Evolutionary conservation across 2,888 invertebrate species (phyloP).

Genomic region (Caenorhabditis panamensis): DNA sequence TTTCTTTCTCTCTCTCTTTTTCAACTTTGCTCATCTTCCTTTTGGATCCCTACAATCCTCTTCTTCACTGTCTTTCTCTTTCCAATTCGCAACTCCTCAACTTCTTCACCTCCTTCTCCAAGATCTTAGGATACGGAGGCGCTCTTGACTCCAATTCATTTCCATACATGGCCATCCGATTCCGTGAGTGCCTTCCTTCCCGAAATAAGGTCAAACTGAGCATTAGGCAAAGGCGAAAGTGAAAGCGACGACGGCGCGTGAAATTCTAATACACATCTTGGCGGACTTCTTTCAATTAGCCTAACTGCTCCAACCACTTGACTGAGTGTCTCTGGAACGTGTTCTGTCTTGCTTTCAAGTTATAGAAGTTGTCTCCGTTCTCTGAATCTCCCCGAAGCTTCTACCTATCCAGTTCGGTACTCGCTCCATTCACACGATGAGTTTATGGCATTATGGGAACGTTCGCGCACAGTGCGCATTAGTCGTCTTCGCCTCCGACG

Average conservation of each 20-base stretch:
- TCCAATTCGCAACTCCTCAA: conserved; percentile 35
- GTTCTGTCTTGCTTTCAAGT: not conserved
- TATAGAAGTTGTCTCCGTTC: not conserved
- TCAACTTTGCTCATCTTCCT: conserved; percentile 10
- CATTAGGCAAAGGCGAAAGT: conserved; percentile 13
- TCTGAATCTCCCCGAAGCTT: conserved; percentile 4
- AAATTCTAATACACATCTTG: not conserved
- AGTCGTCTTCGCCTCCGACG: conserved; percentile 48
- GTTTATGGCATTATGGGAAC: conserved; percentile 49
- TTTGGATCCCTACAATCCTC: conserved; percentile 2
- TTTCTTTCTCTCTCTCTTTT: not conserved
- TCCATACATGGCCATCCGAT: conserved; percentile 9
- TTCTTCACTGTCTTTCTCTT: conserved; percentile 24
- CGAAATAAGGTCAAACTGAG: conserved; percentile 45
- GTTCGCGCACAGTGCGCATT: conserved; percentile 53
- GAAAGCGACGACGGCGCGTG: not conserved
- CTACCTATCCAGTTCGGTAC: conserved; percentile 24
- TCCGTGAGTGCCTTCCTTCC: not conserved
- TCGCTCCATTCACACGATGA: conserved; percentile 22
- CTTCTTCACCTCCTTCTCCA: conserved; percentile 21
- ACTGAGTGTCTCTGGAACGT: no score
- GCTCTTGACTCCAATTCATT: conserved; percentile 44
- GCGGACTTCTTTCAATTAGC: no score
- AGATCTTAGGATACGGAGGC: not conserved
- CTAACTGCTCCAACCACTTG: no score